Evolutionary conservation across 1,140 invertebrate genomes (phyloP).

Genomic region (Brachionus paranguensis): DNA sequence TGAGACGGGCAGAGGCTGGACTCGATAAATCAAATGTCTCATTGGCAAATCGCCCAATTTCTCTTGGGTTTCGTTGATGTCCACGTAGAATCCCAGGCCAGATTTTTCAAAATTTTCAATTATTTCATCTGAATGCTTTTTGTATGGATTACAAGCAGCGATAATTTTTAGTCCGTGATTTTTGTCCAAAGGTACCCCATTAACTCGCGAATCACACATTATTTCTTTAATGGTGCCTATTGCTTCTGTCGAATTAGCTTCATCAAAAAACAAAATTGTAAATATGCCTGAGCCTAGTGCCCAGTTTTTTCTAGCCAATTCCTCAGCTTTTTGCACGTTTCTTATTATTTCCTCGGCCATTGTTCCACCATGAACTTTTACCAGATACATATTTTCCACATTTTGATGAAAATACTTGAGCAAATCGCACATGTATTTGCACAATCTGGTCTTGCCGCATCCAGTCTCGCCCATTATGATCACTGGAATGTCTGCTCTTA

Average conservation of each 20-base stretch:
- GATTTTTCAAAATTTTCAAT: slow-evolving; percentile 48
- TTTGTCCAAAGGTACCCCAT: slow-evolving; percentile 44
- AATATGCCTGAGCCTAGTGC: slow-evolving; percentile 42
- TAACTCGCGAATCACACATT: slow-evolving; percentile 48
- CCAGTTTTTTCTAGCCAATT: slow-evolving; percentile 42
- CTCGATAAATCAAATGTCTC: slow-evolving; percentile 49
- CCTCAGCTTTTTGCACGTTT: slow-evolving; percentile 46
- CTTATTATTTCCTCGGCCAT: slow-evolving; percentile 45
- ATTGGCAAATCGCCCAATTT: slow-evolving; percentile 47
- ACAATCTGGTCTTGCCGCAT: slow-evolving; percentile 46
- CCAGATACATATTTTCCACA: slow-evolving; percentile 17
- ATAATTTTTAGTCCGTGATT: slow-evolving; percentile 46
- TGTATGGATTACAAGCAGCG: slow-evolving; percentile 52
- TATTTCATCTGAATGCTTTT: slow-evolving; percentile 49
- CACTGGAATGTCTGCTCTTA: slow-evolving; percentile 49
- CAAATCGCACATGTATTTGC: slow-evolving; percentile 16
- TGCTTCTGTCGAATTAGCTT: slow-evolving; percentile 52
- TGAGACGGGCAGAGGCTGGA: slow-evolving; percentile 48
- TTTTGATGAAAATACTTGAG: background rate
- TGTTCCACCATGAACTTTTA: slow-evolving; percentile 50
- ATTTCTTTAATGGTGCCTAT: slow-evolving; percentile 51
- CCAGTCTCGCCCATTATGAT: slow-evolving; percentile 54
- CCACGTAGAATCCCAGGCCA: slow-evolving; percentile 49
- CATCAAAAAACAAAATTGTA: slow-evolving; percentile 53
- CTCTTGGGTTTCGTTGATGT: slow-evolving; percentile 45